Percentiles rank a stretch among this genome's conserved stretches.
phyloP scores from a whole-genome alignment of 2,888 invertebrate genomes.

The Drosophila merina region DNA sequence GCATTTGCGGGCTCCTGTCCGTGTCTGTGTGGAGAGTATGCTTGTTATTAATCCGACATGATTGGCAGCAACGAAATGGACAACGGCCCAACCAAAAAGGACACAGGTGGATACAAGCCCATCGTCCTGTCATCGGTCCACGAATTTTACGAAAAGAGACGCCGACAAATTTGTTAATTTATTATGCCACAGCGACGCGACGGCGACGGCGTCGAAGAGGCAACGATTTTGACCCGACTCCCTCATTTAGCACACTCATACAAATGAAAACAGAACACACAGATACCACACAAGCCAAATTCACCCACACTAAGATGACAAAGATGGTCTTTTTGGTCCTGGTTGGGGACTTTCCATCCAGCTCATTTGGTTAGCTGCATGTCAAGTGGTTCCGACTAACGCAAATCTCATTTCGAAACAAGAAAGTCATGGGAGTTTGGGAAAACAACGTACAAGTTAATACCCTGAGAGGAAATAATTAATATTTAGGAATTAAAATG shows the following conservation, averaged over 20 bases:
- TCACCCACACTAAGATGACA: conserved; percentile 50
- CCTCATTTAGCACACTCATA: conserved; percentile 59
- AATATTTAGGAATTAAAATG: no score
- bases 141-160: conserved; percentile 66
- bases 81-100: conserved; percentile 54
- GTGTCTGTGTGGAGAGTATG: conserved; percentile 25
- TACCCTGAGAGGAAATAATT: conserved; percentile 3
- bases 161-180: conserved; percentile 80
- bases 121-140: conserved; percentile 68
- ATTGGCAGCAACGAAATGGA: conserved; percentile 82
- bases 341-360: conserved; percentile 21
- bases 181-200: conserved; percentile 68
- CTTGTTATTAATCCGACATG: conserved; percentile 81
- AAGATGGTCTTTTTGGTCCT: conserved; percentile 19
- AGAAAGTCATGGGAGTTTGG: conserved; percentile 9
- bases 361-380: conserved; percentile 53
- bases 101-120: conserved; percentile 70
- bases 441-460: rapidly evolving
- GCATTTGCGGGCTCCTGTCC: conserved; percentile 42
- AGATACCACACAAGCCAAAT: not conserved
- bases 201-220: conserved; percentile 21
- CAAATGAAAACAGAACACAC: not conserved
- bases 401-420: conserved; percentile 68
- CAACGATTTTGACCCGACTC: conserved; percentile 40
- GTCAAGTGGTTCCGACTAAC: conserved; percentile 60